A percentile compares a stretch with the other conserved stretches of the same genome.
These are phyloP conservation scores for Orchestia grillus DNA, from an alignment of 1,140 invertebrate species.

Conservation along the genomic window DNA sequence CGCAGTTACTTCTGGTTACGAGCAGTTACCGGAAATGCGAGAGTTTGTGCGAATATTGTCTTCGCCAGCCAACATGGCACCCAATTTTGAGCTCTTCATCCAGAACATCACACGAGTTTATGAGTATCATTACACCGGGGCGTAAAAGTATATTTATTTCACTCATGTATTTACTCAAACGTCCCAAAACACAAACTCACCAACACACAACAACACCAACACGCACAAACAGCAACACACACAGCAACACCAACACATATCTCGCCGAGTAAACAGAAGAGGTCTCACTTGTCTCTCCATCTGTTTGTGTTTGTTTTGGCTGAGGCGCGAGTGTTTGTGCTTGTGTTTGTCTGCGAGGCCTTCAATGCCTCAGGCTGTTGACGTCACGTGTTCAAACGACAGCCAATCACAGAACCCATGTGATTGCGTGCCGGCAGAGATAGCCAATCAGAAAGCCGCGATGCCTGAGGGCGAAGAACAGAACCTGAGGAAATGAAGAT, in stretches of 20 bases:
- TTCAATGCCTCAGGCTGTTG: background rate
- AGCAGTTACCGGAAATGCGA: no score
- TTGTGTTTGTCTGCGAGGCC: background rate
- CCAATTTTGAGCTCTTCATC: no score
- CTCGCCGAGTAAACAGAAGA: background rate
- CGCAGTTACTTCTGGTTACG: no score
- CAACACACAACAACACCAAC: no score
- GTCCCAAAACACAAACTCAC: background rate
- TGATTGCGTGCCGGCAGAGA: background rate
- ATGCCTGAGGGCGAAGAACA: background rate
- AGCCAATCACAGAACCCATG: background rate
- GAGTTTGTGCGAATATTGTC: no score
- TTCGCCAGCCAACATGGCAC: no score
- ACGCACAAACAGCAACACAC: background rate
- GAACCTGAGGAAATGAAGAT: background rate
- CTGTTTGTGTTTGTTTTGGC: background rate
- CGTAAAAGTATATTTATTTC: no score
- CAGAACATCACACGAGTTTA: no score
- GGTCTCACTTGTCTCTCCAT: background rate
- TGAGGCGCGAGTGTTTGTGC: background rate
- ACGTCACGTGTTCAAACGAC: slow-evolving; percentile 6
- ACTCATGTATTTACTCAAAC: background rate
- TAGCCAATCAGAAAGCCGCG: background rate
- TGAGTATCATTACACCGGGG: no score
- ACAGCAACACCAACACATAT: background rate